These are phyloP conservation scores for Dolichoris vasculosae DNA, from an alignment of 1,140 invertebrate species.

Conservation along the genomic window DNA sequence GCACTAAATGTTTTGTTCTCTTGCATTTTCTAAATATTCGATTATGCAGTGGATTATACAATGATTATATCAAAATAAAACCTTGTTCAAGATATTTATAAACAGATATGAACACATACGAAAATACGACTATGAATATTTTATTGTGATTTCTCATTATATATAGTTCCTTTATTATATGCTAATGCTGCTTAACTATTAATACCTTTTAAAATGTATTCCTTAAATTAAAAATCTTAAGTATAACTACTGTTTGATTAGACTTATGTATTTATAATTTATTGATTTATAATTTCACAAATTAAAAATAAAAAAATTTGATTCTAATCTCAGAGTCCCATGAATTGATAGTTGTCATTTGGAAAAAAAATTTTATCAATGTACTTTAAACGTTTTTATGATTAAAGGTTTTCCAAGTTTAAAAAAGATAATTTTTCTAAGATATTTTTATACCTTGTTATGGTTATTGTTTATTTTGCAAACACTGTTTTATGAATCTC, in stretches of 20 bases:
- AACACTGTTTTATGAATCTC: background rate
- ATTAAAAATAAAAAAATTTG: background rate
- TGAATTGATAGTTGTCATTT: background rate
- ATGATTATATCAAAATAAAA: background rate
- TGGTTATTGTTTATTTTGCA: background rate
- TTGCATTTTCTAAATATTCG: background rate
- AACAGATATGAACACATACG: background rate
- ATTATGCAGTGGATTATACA: background rate
- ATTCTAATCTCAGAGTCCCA: background rate
- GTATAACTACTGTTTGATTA: background rate
- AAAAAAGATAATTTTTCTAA: background rate
- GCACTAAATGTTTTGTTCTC: background rate
- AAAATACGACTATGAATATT: background rate
- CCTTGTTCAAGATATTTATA: background rate
- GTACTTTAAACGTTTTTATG: background rate
- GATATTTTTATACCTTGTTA: background rate
- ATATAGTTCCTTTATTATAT: background rate
- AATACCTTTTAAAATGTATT: background rate
- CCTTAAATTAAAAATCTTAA: conserved; percentile 26
- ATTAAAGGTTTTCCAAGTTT: background rate
- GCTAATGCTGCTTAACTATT: background rate
- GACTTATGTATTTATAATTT: background rate
- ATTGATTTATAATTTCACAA: background rate
- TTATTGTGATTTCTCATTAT: conserved; percentile 1
- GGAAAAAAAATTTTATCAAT: background rate